phyloP scores from a whole-genome alignment of 2,797 vertebrate genomes.

The Benthosema pterotum region DNA sequence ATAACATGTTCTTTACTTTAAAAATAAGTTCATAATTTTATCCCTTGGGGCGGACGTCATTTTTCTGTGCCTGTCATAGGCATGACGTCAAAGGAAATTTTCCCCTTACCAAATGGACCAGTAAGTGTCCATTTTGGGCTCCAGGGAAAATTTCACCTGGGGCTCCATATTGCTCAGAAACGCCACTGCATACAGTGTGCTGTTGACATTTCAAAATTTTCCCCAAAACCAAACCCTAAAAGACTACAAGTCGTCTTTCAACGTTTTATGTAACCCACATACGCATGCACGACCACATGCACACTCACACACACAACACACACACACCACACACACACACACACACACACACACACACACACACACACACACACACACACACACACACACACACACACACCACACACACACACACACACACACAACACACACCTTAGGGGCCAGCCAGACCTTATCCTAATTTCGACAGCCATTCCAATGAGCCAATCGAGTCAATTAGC shows the following conservation, averaged over 20 bases:
- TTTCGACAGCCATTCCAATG: slow-evolving; percentile 64
- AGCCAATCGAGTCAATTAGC: slow-evolving; percentile 69
- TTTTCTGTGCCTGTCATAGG: too few species aligned
- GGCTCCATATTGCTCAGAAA: too few species aligned
- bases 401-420: slow-evolving; percentile 5
- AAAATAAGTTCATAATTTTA: too few species aligned
- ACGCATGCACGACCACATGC: slow-evolving; percentile 61
- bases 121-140: too few species aligned
- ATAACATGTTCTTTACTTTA: too few species aligned
- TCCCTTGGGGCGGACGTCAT: too few species aligned
- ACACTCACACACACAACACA: slow-evolving; percentile 21
- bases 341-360: slow-evolving; percentile 47
- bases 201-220: slow-evolving; percentile 52
- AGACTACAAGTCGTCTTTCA: too few species aligned
- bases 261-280: too few species aligned
- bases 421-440: slow-evolving; percentile 27
- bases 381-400: neutral
- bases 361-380: slow-evolving; percentile 39
- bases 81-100: too few species aligned
- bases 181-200: too few species aligned
- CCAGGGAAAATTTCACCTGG: too few species aligned
- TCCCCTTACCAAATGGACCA: too few species aligned
- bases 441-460: slow-evolving; percentile 45
- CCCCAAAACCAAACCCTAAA: neutral
- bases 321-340: slow-evolving; percentile 2